phyloP scores from a whole-genome alignment of 2,888 invertebrate genomes.

The Drosophila borealis region DNA sequence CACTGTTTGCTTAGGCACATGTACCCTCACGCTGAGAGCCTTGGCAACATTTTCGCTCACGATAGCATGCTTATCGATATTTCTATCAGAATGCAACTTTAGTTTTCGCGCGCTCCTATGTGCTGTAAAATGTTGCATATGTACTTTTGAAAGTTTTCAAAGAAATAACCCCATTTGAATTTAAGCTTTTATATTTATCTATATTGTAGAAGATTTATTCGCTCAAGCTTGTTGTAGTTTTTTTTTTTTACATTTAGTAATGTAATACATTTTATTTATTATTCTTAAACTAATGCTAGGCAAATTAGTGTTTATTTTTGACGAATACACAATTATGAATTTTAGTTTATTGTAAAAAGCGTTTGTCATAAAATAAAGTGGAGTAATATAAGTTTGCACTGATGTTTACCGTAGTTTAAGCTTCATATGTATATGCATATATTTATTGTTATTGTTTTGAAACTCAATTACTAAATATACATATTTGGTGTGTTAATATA shows the following conservation, averaged over 20 bases:
- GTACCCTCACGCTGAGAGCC: not conserved
- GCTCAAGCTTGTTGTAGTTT: conserved; percentile 61
- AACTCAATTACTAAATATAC: conserved; percentile 59
- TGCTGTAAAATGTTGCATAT: not conserved
- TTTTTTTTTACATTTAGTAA: conserved; percentile 68
- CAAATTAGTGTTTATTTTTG: conserved; percentile 59
- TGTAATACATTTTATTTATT: conserved; percentile 62
- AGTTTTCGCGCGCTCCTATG: not conserved
- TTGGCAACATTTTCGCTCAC: conserved; percentile 3
- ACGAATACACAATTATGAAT: conserved; percentile 52
- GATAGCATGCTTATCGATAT: conserved; percentile 6
- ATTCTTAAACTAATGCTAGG: conserved; percentile 77
- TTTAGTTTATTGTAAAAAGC: conserved; percentile 69
- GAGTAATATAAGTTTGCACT: conserved; percentile 69
- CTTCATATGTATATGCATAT: conserved; percentile 36
- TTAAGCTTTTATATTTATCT: conserved; percentile 23
- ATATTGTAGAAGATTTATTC: conserved; percentile 69
- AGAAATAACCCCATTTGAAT: conserved; percentile 3
- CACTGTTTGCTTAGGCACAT: conserved; percentile 32
- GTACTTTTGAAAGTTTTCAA: not conserved
- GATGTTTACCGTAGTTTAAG: conserved; percentile 64
- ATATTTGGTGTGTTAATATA: conserved; percentile 34
- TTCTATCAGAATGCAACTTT: conserved; percentile 1
- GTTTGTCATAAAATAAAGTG: conserved; percentile 74
- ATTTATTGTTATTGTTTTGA: conserved; percentile 27